Conservation (phyloP, 2,888 invertebrate genomes). For the Eristalis arbustorum region DNA sequence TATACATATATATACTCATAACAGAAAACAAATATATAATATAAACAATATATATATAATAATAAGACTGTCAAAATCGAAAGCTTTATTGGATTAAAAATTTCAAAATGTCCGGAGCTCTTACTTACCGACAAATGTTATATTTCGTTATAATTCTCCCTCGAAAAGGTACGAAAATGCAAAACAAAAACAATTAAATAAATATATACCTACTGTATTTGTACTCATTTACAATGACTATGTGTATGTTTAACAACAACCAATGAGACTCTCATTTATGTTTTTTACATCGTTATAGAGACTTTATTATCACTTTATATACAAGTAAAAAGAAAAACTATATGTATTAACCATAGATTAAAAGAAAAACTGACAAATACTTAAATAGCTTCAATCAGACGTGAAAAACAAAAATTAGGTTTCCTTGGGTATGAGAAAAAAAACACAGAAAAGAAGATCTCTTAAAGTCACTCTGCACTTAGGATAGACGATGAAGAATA, state of each 20-base stretch:
- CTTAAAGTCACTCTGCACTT: background rate
- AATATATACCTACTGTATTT: constrained; percentile 29
- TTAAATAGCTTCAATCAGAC: constrained; percentile 28
- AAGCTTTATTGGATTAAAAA: constrained; percentile 68
- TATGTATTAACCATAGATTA: constrained; percentile 38
- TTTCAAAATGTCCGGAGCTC: constrained; percentile 65
- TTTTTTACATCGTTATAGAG: constrained; percentile 45
- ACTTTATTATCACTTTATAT: constrained; percentile 44
- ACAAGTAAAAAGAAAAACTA: constrained; percentile 35
- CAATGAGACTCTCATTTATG: constrained; percentile 29
- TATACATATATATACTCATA: constrained; percentile 40
- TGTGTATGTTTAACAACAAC: constrained; percentile 17
- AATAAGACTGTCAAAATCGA: constrained; percentile 69
- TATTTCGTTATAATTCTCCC: constrained; percentile 41
- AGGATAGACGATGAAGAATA: background rate
- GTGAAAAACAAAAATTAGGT: constrained; percentile 51
- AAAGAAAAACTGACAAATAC: background rate
- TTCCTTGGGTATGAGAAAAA: constrained; percentile 46
- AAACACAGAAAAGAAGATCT: background rate
- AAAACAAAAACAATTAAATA: background rate
- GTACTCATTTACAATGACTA: constrained; percentile 49
- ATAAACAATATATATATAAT: constrained; percentile 14
- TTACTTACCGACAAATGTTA: constrained; percentile 59
- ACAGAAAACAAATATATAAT: background rate
- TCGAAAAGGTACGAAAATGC: background rate